Base-by-base conservation (phyloP, 2,888 invertebrate genomes). In the Trachelus tabidus region DNA sequence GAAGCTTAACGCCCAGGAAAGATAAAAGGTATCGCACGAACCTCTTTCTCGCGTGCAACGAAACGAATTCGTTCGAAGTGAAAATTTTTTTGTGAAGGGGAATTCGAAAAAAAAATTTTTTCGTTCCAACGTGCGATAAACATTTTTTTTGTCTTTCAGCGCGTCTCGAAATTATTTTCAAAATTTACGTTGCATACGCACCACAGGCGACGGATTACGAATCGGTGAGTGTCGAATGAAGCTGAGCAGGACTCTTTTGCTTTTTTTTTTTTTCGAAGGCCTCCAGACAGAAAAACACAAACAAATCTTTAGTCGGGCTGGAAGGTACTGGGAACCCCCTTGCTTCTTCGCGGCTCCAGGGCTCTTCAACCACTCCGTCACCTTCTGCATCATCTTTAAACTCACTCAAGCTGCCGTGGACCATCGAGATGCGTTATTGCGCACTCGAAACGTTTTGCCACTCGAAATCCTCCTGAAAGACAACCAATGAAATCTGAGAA, bases 361-460 rank as follows among this genome's bases (percentile, higher is more conserved):
- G 69, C 33, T 33, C 69, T 69, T 33, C 69, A 33, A 33, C 69
- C 69, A 30, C 69, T 69, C 69, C n/a, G 40, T 40, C 40, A 40
- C 40, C 40, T 40, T 40, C 40, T 40, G 40, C 40, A 40, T 15
- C 40, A 15, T 40, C 40, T 40, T 40, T 40, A 40, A 40, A 40
- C 40, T 40, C 40, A 40, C 40, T 40, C 15, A 11, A 12, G 69
- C 69, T 69, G 12, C 69, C 33, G n/a, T 33, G n/a, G 71, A 30
- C 73, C 31, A 73, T 73, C 33, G 34, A 33, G 34, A 73, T 73
- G 73, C 73, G 73, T 73, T 73, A 73, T 73, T 33, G 73, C 73
- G 34, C 73, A 73, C 73, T 73, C n/a, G 0, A 73, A 34, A 40
- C 40, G 40, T 40, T 33, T 73, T 15, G 35, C 73, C 73, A 34